Evolutionary conservation across 2,888 invertebrate genomes (phyloP).

Genomic region (Ommatoiulus sabulosus): DNA sequence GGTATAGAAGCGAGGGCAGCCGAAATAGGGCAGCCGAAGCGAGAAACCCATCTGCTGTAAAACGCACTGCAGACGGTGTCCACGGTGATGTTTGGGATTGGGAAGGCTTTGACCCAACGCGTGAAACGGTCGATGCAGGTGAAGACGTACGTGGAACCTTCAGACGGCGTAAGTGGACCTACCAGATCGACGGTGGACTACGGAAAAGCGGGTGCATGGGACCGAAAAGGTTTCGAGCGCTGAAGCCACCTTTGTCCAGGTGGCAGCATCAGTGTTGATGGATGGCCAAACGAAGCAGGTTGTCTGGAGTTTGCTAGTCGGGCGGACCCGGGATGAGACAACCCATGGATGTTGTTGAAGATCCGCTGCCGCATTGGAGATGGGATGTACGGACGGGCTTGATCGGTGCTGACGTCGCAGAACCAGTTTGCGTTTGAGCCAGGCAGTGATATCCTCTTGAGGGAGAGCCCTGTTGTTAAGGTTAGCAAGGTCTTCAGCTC

Average conservation of each 20-base stretch:
- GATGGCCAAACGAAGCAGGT: constrained; percentile 45
- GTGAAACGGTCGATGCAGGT: no score
- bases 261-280: constrained; percentile 34
- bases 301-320: background rate
- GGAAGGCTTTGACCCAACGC: no score
- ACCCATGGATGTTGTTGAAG: background rate
- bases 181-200: no score
- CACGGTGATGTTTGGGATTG: no score
- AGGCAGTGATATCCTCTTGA: background rate
- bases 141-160: no score
- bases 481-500: background rate
- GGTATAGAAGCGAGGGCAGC: no score
- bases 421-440: background rate
- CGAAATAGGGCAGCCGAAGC: no score
- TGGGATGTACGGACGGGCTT: background rate
- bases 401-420: background rate
- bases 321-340: background rate
- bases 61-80: no score
- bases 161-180: no score
- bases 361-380: background rate
- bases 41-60: no score
- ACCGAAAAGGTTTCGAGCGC: no score
- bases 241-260: background rate
- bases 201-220: no score
- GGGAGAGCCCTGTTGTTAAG: background rate